Evolutionary conservation across 2,797 vertebrate species (phyloP).

Genomic region (Ceryle rudis): DNA sequence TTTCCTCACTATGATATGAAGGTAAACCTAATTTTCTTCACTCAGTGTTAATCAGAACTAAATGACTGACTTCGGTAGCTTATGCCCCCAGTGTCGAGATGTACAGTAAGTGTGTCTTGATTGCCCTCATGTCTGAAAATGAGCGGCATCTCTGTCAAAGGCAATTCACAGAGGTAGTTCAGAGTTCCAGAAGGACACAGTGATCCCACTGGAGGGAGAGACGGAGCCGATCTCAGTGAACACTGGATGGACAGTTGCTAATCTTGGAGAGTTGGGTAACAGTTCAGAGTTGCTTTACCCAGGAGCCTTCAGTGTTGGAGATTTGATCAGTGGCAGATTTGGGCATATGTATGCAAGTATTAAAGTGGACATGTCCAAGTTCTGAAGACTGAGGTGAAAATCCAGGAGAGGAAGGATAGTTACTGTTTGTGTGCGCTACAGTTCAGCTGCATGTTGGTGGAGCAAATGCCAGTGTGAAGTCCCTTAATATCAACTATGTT

Average conservation of each 20-base stretch:
- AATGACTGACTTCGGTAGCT: not conserved
- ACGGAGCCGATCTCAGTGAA: not conserved
- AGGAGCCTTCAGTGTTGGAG: not conserved
- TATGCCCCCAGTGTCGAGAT: not conserved
- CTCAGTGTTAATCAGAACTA: not conserved
- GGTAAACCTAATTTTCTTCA: not conserved
- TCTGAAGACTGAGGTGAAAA: not conserved
- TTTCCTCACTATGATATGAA: not conserved
- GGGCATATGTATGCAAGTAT: not conserved
- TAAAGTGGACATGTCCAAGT: not conserved
- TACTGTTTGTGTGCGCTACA: fast-evolving
- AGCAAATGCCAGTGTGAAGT: not conserved
- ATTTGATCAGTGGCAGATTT: not conserved
- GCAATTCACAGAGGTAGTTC: not conserved
- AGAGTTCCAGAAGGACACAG: not conserved
- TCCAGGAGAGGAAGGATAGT: not conserved
- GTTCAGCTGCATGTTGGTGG: not conserved
- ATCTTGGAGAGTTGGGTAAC: not conserved
- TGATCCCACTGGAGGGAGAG: not conserved
- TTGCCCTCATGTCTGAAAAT: not conserved
- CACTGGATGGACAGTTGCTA: not conserved
- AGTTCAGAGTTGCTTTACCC: not conserved
- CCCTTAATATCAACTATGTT: not conserved
- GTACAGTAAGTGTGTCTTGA: not conserved
- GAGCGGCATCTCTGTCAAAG: not conserved